Conservation (phyloP, 2,888 invertebrate genomes). For the Dinocampus coccinellae region DNA sequence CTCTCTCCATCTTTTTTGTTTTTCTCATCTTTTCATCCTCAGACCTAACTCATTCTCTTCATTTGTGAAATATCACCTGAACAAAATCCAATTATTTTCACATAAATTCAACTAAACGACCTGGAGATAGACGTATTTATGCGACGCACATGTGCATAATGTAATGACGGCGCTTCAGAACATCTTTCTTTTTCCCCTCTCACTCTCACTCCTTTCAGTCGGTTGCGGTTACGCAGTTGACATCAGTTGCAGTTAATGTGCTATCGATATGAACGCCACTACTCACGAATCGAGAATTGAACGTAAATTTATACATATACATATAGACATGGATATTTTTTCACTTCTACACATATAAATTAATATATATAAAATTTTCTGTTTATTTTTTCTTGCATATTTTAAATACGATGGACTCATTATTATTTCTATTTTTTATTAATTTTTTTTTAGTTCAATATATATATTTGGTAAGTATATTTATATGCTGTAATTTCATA, state of each 20-base stretch:
- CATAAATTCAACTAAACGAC: conserved; percentile 10
- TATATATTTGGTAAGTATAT: too few relatives aligned
- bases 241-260: conserved; percentile 67
- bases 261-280: conserved; percentile 42
- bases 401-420: too few relatives aligned
- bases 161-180: conserved; percentile 53
- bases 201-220: conserved; percentile 40
- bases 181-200: background rate
- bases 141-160: conserved; percentile 65
- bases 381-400: too few relatives aligned
- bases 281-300: conserved; percentile 22
- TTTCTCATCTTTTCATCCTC: background rate
- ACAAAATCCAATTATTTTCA: conserved; percentile 21
- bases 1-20: background rate
- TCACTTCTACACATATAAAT: background rate
- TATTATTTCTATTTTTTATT: too few relatives aligned
- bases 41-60: background rate
- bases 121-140: conserved; percentile 64
- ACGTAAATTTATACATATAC: conserved; percentile 5
- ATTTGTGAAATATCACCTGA: background rate
- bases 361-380: background rate
- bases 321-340: background rate
- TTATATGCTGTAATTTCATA: too few relatives aligned
- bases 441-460: too few relatives aligned
- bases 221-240: conserved; percentile 50